Evolutionary conservation across 2,888 invertebrate species (phyloP).

Genomic region (Eurois occulta): DNA sequence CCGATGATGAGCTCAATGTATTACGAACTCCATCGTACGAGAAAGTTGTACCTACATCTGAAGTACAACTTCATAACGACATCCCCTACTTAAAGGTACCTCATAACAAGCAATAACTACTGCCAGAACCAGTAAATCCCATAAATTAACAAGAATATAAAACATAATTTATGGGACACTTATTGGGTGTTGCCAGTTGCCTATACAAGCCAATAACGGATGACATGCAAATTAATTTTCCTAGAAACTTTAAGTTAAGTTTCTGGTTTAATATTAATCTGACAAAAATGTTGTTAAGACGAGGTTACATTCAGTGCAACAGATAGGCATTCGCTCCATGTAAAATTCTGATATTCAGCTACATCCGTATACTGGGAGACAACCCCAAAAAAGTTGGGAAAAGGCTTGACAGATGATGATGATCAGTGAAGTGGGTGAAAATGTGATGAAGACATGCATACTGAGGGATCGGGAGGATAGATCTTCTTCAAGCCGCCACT

Average conservation of each 20-base stretch:
- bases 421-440: too few relatives aligned
- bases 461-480: too few relatives aligned
- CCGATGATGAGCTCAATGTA: not conserved
- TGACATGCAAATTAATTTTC: conserved; percentile 52
- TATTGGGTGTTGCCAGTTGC: conserved; percentile 46
- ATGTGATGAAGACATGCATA: too few relatives aligned
- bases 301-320: not conserved
- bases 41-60: conserved; percentile 1
- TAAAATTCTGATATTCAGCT: not conserved
- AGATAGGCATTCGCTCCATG: not conserved
- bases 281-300: conserved; percentile 20
- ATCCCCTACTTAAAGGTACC: not conserved
- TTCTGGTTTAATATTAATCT: conserved; percentile 25
- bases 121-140: conserved; percentile 22
- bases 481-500: too few relatives aligned
- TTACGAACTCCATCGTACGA: not conserved
- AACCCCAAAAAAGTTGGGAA: not conserved
- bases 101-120: conserved; percentile 24
- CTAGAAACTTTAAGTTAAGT: conserved; percentile 21
- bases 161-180: conserved; percentile 50
- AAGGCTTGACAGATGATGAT: not conserved
- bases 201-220: conserved; percentile 46
- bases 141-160: conserved; percentile 54
- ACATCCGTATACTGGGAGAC: not conserved
- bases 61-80: not conserved